phyloP scores from a whole-genome alignment of 2,797 vertebrate species.

The Steatocranus sp. region DNA sequence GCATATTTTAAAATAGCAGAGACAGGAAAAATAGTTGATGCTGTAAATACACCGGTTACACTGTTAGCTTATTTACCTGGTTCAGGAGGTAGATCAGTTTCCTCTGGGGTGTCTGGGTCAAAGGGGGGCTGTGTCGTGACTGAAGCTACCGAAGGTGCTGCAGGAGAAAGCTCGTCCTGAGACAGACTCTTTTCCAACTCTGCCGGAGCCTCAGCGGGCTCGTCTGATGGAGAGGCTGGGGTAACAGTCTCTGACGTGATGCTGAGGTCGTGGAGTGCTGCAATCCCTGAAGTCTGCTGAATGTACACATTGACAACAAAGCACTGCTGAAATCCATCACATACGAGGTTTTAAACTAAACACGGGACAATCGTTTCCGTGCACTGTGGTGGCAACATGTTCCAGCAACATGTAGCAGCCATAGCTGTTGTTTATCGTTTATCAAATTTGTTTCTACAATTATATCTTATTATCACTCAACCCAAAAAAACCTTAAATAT shows the following conservation, averaged over 20 bases:
- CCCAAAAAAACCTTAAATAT: not conserved
- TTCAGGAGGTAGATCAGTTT: constrained; percentile 58
- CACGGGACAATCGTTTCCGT: not conserved
- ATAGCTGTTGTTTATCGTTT: not conserved
- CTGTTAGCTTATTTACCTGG: constrained; percentile 33
- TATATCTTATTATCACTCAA: not conserved
- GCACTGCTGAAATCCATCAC: not conserved
- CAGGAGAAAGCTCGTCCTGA: constrained; percentile 37
- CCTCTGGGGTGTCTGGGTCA: constrained; percentile 30
- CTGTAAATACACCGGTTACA: not conserved
- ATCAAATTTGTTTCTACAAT: not conserved
- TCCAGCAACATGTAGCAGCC: not conserved
- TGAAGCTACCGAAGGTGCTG: constrained; percentile 15
- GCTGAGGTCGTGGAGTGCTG: constrained; percentile 24
- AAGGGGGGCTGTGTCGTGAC: constrained; percentile 16
- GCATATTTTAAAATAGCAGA: not conserved
- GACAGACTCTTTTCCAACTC: constrained; percentile 36
- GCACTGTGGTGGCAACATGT: not conserved
- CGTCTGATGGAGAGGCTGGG: constrained; percentile 33
- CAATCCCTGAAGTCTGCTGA: constrained; percentile 35
- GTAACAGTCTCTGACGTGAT: constrained; percentile 29
- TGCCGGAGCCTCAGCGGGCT: not conserved
- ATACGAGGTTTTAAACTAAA: not conserved
- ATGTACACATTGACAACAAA: not conserved
- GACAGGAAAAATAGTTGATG: not conserved